These are phyloP conservation scores for Pseudomyrmex gracilis DNA, from an alignment of 1,140 invertebrate genomes.

Conservation along the genomic window DNA sequence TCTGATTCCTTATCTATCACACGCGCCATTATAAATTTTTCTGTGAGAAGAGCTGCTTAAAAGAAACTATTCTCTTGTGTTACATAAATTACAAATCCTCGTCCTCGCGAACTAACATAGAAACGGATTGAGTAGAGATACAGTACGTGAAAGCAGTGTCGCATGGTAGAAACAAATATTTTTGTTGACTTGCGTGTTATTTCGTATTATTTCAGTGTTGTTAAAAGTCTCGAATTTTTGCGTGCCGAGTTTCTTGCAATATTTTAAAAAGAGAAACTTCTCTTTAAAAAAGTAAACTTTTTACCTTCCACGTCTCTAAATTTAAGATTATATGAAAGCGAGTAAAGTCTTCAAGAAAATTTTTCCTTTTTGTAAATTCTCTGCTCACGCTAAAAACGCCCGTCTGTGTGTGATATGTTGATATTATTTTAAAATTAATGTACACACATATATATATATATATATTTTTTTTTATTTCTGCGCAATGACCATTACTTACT, in stretches of 20 bases:
- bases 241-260: too few relatives aligned
- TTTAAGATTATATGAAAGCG: too few relatives aligned
- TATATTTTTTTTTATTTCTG: too few relatives aligned
- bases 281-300: too few relatives aligned
- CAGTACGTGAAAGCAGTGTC: not conserved
- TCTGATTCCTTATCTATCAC: slow-evolving; percentile 53
- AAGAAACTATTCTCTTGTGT: slow-evolving; percentile 25
- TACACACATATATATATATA: too few relatives aligned
- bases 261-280: too few relatives aligned
- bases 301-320: too few relatives aligned
- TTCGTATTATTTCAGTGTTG: not conserved
- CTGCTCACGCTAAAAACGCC: too few relatives aligned
- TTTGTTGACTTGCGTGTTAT: not conserved
- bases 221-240: not conserved
- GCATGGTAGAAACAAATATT: not conserved
- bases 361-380: too few relatives aligned
- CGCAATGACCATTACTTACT: not conserved
- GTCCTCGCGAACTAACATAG: not conserved
- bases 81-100: slow-evolving; percentile 34
- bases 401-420: too few relatives aligned
- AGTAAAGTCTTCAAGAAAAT: too few relatives aligned
- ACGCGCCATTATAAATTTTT: slow-evolving; percentile 47
- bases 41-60: slow-evolving; percentile 12
- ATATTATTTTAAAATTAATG: too few relatives aligned
- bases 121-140: not conserved